Conservation (phyloP, 1,140 invertebrate genomes). For the Diorhabda elongata region DNA sequence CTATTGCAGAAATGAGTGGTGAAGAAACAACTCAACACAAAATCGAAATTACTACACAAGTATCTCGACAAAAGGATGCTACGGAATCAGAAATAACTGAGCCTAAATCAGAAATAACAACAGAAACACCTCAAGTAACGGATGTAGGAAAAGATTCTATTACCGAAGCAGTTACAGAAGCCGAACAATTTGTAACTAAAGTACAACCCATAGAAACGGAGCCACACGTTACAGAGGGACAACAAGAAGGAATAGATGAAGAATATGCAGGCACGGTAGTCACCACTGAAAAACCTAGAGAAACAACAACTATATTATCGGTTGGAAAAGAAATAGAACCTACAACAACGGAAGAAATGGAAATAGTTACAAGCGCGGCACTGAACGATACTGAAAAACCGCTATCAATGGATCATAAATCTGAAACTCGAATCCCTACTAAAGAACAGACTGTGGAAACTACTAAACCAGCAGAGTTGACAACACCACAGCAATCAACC, state of each 20-base stretch:
- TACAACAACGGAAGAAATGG: conserved; percentile 27
- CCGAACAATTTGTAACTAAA: conserved; percentile 21
- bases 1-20: background rate
- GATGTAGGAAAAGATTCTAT: background rate
- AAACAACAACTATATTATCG: conserved; percentile 21
- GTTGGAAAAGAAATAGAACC: conserved; percentile 22
- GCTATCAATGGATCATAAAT: conserved; percentile 28
- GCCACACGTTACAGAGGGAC: too few relatives aligned
- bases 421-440: conserved; percentile 22
- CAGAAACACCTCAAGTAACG: background rate
- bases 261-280: background rate
- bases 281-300: background rate
- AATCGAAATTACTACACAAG: conserved; percentile 10
- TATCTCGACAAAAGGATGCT: too few relatives aligned
- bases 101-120: background rate
- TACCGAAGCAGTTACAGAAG: conserved; percentile 19
- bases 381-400: conserved; percentile 31
- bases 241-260: too few relatives aligned
- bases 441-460: conserved; percentile 8
- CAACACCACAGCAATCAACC: conserved; percentile 34
- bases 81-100: too few relatives aligned
- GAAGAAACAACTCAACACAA: background rate
- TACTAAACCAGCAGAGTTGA: background rate
- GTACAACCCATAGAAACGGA: conserved; percentile 1
- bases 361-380: conserved; percentile 29